phyloP scores from a whole-genome alignment of 2,113 vertebrate species.

The Semicossyphus pulcher region DNA sequence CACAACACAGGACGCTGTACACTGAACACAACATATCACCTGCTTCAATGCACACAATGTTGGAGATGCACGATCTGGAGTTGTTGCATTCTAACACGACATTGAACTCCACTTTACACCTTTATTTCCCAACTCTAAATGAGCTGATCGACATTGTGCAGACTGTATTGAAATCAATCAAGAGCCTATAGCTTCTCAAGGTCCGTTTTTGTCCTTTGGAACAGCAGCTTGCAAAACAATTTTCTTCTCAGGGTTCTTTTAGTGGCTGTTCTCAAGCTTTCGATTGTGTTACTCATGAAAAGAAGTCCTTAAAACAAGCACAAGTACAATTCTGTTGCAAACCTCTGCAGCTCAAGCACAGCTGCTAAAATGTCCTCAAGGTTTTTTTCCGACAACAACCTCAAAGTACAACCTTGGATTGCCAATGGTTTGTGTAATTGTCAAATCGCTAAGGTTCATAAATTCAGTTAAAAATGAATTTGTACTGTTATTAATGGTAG shows the following conservation, averaged over 20 bases:
- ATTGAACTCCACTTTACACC: not conserved
- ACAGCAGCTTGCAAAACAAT: not conserved
- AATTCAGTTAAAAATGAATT: too few relatives aligned
- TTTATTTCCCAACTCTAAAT: too few relatives aligned
- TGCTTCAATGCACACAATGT: not conserved
- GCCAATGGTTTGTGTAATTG: too few relatives aligned
- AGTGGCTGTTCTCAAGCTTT: not conserved
- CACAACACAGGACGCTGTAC: slow-evolving; percentile 46
- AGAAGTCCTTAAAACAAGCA: not conserved
- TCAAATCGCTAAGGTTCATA: too few relatives aligned
- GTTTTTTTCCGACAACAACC: too few relatives aligned
- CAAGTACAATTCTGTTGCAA: not conserved
- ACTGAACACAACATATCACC: slow-evolving; percentile 43
- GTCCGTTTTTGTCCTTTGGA: not conserved
- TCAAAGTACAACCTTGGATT: too few relatives aligned
- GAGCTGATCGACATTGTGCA: not conserved
- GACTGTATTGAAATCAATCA: not conserved
- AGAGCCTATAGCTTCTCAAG: not conserved
- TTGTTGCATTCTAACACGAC: not conserved
- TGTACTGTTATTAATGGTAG: too few relatives aligned
- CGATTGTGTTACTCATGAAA: not conserved
- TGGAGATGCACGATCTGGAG: not conserved
- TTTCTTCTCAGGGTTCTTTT: not conserved
- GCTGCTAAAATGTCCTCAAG: too few relatives aligned
- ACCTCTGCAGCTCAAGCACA: too few relatives aligned